A percentile compares a stretch with the other conserved stretches of the same genome.
Conservation (phyloP, 1,140 invertebrate genomes). For the Heliconius hermathena region DNA sequence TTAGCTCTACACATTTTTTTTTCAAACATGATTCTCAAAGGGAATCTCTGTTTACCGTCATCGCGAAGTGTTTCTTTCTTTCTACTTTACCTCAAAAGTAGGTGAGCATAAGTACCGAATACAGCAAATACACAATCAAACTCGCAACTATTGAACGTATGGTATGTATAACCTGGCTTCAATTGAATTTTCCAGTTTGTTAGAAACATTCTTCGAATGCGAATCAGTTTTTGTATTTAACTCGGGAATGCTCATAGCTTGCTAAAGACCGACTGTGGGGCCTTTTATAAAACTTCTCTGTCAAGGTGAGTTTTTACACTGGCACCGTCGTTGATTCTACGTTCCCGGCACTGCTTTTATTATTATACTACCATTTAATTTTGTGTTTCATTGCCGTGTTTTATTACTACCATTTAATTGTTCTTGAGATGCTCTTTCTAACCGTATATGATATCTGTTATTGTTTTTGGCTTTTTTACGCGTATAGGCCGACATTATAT, state of each 20-base stretch:
- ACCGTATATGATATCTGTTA: too few species aligned
- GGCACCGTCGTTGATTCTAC: too few species aligned
- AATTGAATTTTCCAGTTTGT: constrained; percentile 6
- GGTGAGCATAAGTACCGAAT: not conserved
- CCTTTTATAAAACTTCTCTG: not conserved
- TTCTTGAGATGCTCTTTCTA: too few species aligned
- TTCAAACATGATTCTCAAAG: too few species aligned
- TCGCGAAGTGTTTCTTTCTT: not conserved
- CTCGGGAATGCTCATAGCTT: not conserved
- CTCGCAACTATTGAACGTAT: not conserved
- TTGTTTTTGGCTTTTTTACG: too few species aligned
- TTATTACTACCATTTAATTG: too few species aligned
- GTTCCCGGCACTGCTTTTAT: too few species aligned
- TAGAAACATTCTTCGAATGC: not conserved
- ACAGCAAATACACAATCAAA: not conserved
- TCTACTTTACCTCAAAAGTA: not conserved
- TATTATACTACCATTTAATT: too few species aligned
- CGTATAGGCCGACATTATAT: too few species aligned
- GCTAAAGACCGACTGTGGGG: not conserved
- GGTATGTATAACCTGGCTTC: not conserved
- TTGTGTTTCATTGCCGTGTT: too few species aligned
- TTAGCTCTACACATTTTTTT: too few species aligned
- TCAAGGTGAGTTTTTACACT: not conserved
- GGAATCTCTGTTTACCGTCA: not conserved
- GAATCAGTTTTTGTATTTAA: not conserved